Evolutionary conservation across 2,113 vertebrate species (phyloP).

Genomic region (Anhinga rufa): DNA sequence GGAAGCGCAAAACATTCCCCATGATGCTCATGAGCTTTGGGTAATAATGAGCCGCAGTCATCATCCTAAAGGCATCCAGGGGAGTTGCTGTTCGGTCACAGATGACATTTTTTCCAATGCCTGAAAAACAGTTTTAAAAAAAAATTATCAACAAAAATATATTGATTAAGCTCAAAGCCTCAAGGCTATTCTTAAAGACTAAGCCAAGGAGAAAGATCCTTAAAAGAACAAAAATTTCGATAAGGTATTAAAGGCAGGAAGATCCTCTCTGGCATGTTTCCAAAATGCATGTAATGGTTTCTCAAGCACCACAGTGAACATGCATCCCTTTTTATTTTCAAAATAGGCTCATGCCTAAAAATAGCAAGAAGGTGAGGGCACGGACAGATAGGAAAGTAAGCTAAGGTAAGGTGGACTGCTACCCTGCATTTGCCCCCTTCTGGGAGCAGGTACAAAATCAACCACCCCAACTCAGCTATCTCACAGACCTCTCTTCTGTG

Average conservation of each 20-base stretch:
- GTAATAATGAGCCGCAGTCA: constrained; percentile 97
- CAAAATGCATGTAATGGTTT: background rate
- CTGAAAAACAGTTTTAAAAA: constrained; percentile 57
- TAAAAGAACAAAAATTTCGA: background rate
- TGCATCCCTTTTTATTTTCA: background rate
- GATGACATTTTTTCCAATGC: constrained; percentile 98
- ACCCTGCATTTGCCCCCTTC: background rate
- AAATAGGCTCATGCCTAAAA: background rate
- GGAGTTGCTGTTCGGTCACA: constrained; percentile 95
- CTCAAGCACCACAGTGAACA: background rate
- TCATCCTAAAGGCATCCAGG: constrained; percentile 96
- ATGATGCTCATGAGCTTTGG: constrained; percentile 99
- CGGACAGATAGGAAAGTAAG: background rate
- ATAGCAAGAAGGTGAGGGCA: background rate
- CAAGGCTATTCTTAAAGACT: background rate
- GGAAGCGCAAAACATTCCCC: constrained; percentile 95
- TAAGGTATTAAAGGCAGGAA: background rate
- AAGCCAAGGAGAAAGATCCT: background rate
- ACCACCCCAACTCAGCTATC: background rate
- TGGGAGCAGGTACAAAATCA: background rate
- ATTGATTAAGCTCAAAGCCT: background rate
- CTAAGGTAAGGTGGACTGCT: background rate
- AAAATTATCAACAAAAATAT: background rate
- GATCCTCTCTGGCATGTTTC: background rate
- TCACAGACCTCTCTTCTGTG: background rate